Evolutionary conservation across 1,140 invertebrate genomes (phyloP), one percentile per base, ranked within the genome.

Genomic region (Dermatophagoides farinae): DNA sequence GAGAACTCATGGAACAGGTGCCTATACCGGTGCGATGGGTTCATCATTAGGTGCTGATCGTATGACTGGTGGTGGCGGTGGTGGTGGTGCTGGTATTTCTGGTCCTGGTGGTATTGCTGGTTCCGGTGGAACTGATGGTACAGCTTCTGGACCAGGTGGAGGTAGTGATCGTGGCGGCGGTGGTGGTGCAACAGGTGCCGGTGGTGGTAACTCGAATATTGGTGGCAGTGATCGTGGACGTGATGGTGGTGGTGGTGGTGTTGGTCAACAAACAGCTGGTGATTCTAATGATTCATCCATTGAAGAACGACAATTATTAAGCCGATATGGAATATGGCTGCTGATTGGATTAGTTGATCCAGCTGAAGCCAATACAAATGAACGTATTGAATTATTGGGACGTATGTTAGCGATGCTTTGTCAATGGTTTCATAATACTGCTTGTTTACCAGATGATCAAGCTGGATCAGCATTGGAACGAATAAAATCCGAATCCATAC

Each of bases 361-460:
- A 20, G 83, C 81, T 62, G 77, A 83, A 44, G 53, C 53, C 4
- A 71, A 77, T 53, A 77, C 89, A n/a, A 84, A 87, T 6, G 69
- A 83, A 69, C 53, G 53, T n/a, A 55, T 55, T 14, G 86, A 92
- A 72, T 82, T 89, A 39, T 76, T 97, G 40, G 90, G 91, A 20
- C 77, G 92, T 65, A 78, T 98, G 65, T 76, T 98, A 31, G 86
- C 88, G 58, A 92, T 93, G 79, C 78, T 98, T 58, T 97, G 97
- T 76, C 90, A 97, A 74, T 98, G 95, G 95, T 98, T 97, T 77
- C 87, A 96, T 76, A 85, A 91, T 62, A 97, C 92, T 39, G 88
- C 90, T 10, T 92, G 89, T 73, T 82, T 92, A 18, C 91, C 90
- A 70, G 88, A 93, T 76, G 89, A 90, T 90, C 71, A 74, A 72